A percentile compares a stretch with the other conserved stretches of the same genome.
These are phyloP conservation scores for Araneus ventricosus DNA, from an alignment of 1,140 invertebrate genomes.

Conservation along the genomic window DNA sequence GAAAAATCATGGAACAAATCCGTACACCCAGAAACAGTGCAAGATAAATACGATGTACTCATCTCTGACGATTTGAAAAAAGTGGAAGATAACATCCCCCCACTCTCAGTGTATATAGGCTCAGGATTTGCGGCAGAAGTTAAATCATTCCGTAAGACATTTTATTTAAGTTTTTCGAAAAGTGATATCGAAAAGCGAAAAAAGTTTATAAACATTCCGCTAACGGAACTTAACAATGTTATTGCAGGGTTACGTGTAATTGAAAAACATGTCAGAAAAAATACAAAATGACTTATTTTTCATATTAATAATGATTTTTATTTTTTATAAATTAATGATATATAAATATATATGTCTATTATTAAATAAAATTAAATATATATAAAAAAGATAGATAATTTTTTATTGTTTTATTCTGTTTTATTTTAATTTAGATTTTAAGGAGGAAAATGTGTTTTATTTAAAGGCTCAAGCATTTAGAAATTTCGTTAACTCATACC, in stretches of 20 bases:
- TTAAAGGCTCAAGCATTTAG: neutral
- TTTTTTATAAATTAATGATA: neutral
- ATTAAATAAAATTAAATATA: neutral
- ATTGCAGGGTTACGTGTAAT: neutral
- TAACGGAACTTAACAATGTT: neutral
- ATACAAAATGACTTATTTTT: neutral
- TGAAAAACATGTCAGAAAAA: neutral
- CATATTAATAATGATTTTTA: neutral
- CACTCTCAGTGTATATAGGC: neutral
- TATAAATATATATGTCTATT: neutral
- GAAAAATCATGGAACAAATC: too few relatives aligned
- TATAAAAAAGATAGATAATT: neutral
- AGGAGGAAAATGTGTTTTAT: neutral
- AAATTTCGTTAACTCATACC: neutral
- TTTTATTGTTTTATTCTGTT: neutral
- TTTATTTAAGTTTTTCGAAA: slow-evolving; percentile 15
- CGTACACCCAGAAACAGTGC: too few relatives aligned
- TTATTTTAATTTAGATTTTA: neutral
- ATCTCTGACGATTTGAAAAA: too few relatives aligned
- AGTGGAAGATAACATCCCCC: too few relatives aligned
- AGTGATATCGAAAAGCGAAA: neutral
- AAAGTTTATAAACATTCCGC: neutral
- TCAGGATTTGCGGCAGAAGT: neutral
- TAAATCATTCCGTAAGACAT: neutral
- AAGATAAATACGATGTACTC: too few relatives aligned